Conservation (phyloP, 2,113 vertebrate species). For the Microtus oregoni region DNA sequence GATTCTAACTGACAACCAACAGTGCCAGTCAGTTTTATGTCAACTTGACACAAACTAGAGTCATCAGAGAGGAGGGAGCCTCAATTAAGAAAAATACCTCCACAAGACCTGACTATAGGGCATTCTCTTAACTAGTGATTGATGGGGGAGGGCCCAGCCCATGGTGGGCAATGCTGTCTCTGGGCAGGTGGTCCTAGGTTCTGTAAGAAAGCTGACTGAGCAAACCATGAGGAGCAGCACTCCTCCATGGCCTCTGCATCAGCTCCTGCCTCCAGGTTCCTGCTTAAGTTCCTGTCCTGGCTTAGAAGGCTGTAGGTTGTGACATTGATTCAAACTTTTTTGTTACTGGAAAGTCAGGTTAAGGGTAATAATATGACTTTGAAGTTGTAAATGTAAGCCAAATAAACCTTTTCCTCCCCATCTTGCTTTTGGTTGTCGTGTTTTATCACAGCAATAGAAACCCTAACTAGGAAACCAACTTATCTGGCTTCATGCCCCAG, state of each 20-base stretch:
- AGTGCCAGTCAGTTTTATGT: background rate
- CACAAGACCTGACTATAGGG: background rate
- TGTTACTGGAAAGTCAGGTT: too few relatives aligned
- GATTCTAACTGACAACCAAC: background rate
- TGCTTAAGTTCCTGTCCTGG: background rate
- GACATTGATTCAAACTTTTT: too few relatives aligned
- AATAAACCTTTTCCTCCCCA: background rate
- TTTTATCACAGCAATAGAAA: background rate
- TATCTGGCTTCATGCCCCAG: background rate
- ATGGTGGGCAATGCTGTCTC: background rate
- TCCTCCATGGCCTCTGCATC: background rate
- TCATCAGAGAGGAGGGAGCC: background rate
- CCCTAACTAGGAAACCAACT: background rate
- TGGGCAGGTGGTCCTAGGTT: background rate
- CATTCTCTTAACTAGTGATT: background rate
- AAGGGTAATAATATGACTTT: too few relatives aligned
- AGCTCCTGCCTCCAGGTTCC: background rate
- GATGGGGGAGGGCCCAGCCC: background rate
- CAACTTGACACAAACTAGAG: background rate
- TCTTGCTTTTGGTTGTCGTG: background rate
- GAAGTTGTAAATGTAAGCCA: too few relatives aligned
- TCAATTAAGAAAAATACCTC: background rate
- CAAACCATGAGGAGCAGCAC: background rate
- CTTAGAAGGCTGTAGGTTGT: background rate
- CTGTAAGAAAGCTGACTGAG: background rate